Base-by-base conservation (phyloP, 37 sponge, comb jelly and placozoan species). In the Tethya wilhelma region DNA sequence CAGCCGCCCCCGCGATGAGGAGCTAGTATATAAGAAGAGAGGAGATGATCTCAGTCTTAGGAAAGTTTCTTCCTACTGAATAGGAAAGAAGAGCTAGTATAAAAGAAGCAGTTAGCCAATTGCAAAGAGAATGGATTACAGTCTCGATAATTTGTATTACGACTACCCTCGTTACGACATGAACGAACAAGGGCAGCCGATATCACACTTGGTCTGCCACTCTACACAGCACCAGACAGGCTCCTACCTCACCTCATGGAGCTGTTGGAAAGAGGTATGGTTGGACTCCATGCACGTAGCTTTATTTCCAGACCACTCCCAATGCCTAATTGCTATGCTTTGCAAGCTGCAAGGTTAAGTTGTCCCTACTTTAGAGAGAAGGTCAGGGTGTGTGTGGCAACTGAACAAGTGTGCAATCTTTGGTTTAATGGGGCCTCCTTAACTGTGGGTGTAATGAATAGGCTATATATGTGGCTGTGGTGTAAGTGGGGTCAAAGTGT, bases 181-280 rank as follows among this genome's bases (percentile, higher is more conserved):
- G 55, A 31, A 42, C 38, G 59, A 75, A n/a, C 34, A 19, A 39
- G 1, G 59, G 14, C 28, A 53, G 44, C 33, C 23, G 14, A 46
- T 72, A 39, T 77, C 79, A 1, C 19, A 79, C 1, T 86, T 79
- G 86, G 79, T 2, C 46, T 71, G 0, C 49, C 73, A 34, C 63
- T 33, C n/a, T 29, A 71, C 46, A 2, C 34, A 23, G 58, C 82
- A 0, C 82, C 82, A 0, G 72, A 71, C 22, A 38, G 23, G 4
- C 28, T 62, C 9, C 63, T 81, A 32, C 19, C 72, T 3, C 44
- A 71, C 6, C 31, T 81, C 23, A 45, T 43, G 8, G n/a, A 23
- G 1, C 25, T 2, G 34, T 36, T 70, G 25, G 45, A 62, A 11
- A 81, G 37, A 81, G 73, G 82, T 81, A 40, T 1, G 77, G 26